Evolutionary conservation across 1,140 invertebrate genomes (phyloP).

Genomic region (Habropoda laboriosa): DNA sequence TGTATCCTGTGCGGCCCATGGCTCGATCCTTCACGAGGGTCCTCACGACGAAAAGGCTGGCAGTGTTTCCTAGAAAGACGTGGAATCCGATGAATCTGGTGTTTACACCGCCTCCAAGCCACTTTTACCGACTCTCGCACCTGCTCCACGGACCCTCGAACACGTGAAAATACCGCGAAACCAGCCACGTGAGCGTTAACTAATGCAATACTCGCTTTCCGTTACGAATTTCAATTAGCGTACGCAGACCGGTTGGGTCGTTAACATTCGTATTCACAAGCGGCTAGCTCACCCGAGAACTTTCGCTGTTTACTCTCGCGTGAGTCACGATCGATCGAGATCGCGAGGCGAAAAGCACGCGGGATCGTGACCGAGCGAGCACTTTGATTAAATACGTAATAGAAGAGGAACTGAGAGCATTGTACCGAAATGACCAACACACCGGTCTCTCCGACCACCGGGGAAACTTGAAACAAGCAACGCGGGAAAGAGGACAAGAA

Average conservation of each 20-base stretch:
- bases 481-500: slow-evolving; percentile 14
- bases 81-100: slow-evolving; percentile 20
- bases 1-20: slow-evolving; percentile 89
- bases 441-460: slow-evolving; percentile 24
- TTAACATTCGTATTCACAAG: background rate
- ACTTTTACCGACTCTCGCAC: background rate
- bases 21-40: slow-evolving; percentile 42
- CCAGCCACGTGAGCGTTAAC: too few relatives aligned
- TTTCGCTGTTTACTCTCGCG: slow-evolving; percentile 20
- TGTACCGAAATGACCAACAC: too few relatives aligned
- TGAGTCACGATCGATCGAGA: background rate
- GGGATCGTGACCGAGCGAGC: background rate
- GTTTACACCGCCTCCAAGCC: background rate
- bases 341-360: background rate
- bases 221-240: background rate
- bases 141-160: background rate
- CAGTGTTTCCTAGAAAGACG: slow-evolving; percentile 65
- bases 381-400: background rate
- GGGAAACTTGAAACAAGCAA: slow-evolving; percentile 12
- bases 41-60: slow-evolving; percentile 43
- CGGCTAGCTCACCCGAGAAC: background rate
- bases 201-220: background rate
- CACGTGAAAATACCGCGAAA: background rate
- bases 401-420: too few relatives aligned
- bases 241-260: background rate